Base-by-base conservation (phyloP, 2,113 vertebrate genomes). In the Phyllostomus hastatus region DNA sequence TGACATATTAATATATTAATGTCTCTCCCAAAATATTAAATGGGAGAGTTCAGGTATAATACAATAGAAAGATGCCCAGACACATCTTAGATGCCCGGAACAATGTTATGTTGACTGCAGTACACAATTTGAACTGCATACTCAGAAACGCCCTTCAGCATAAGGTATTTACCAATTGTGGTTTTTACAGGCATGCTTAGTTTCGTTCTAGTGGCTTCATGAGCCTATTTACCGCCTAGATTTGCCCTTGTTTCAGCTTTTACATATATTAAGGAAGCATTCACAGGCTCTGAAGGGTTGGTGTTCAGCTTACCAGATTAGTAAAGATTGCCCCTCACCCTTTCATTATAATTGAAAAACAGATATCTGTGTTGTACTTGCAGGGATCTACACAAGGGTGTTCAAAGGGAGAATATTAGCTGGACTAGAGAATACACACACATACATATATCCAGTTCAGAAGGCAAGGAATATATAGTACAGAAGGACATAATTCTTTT, bases 221-320 rank as follows among this genome's bases (percentile, higher is more conserved):
- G 33, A 69, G 15, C 19, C 50, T 81, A 1, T 91, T 61, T 69
- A 88, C 5, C 5, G 80, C 72, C 41, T 88, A 82, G 46, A 88
- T 93, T 88, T 81, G 28, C n/a, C 59, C 61, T 87, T 90, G 6
- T 95, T 95, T 91, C 66, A 81, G 6, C 46, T 69, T 91, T 82
- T 78, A 66, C 5, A 15, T 89, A 26, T 73, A 80, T 93, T 88
- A 91, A 28, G 61, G 50, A 84, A 85, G 46, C 26, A 85, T 85
- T 88, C 80, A n/a, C 48, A 84, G 11, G 9, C 76, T 69, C 48
- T 81, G 75, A 16, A 59, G 81, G 16, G 24, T 91, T 95, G 54
- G 59, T 73, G 19, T 95, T 88, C 76, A 69, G 5, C 38, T 88
- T 64, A 66, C 6, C 14, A 79, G 87, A 31, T 73, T 90, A 75